Evolutionary conservation across 2,888 invertebrate genomes (phyloP).

Genomic region (Tetrapedia diversipes): DNA sequence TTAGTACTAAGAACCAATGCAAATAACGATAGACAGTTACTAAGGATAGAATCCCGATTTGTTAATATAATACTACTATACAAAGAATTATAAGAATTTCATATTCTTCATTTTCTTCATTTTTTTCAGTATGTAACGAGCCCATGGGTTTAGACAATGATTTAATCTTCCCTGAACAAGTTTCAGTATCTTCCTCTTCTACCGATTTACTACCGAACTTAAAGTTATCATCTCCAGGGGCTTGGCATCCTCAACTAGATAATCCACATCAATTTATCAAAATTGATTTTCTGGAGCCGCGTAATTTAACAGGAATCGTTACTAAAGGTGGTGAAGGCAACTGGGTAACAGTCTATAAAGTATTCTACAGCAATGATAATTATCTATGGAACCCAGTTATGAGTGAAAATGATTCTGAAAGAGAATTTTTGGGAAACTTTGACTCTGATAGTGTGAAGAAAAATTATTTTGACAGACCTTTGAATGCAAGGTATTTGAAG

Average conservation of each 20-base stretch:
- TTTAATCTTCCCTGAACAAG: constrained; percentile 86
- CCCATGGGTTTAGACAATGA: constrained; percentile 89
- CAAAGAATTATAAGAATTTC: neutral
- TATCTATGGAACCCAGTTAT: constrained; percentile 88
- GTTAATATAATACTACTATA: too few species aligned
- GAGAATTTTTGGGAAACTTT: constrained; percentile 89
- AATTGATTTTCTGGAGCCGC: constrained; percentile 90
- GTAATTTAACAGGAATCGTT: constrained; percentile 90
- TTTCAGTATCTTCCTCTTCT: constrained; percentile 86
- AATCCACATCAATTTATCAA: constrained; percentile 80
- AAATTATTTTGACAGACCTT: constrained; percentile 89
- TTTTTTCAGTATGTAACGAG: constrained; percentile 85
- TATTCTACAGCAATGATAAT: constrained; percentile 89
- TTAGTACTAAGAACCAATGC: too few species aligned
- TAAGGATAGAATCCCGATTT: too few species aligned
- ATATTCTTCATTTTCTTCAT: neutral
- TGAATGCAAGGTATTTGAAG: constrained; percentile 89
- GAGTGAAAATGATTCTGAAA: constrained; percentile 84
- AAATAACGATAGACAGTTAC: too few species aligned
- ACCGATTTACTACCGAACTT: constrained; percentile 63
- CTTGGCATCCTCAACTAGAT: constrained; percentile 72
- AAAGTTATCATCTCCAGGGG: constrained; percentile 60
- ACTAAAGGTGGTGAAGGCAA: constrained; percentile 89
- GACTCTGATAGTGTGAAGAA: constrained; percentile 86
- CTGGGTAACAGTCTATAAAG: constrained; percentile 90